These are phyloP conservation scores for Micrastur ruficollis DNA, from an alignment of 2,797 vertebrate genomes.

Conservation along the genomic window DNA sequence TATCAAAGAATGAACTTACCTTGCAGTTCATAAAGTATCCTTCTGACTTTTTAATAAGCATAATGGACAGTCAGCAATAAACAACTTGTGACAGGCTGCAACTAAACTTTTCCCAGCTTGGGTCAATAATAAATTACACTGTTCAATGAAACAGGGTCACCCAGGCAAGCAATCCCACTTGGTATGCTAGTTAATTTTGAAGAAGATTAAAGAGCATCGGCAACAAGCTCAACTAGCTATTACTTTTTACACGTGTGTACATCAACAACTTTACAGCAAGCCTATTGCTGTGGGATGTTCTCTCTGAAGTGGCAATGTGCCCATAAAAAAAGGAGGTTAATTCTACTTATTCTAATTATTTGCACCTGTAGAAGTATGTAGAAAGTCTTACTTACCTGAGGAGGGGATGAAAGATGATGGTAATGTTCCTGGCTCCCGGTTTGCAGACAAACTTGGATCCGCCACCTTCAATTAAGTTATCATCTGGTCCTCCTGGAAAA, in stretches of 20 bases:
- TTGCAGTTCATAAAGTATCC: background rate
- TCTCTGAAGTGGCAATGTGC: background rate
- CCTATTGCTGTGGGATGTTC: background rate
- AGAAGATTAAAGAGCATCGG: background rate
- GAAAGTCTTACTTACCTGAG: slow-evolving; percentile 83
- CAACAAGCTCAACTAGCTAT: background rate
- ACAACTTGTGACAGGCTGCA: background rate
- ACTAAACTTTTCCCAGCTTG: background rate
- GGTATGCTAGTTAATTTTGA: background rate
- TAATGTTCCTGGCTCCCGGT: slow-evolving; percentile 96
- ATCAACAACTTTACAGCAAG: background rate
- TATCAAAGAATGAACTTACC: slow-evolving; percentile 16
- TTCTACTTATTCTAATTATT: background rate
- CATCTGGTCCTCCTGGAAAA: slow-evolving; percentile 89
- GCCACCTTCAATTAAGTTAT: slow-evolving; percentile 96
- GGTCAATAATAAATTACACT: slow-evolving; percentile 1
- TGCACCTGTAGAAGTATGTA: accelerated
- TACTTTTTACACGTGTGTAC: background rate
- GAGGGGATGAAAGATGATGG: slow-evolving; percentile 95
- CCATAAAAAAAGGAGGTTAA: background rate
- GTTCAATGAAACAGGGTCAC: background rate
- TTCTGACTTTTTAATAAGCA: background rate
- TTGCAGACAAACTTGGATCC: slow-evolving; percentile 98
- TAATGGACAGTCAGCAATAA: background rate
- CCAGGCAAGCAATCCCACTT: background rate